phyloP scores from a whole-genome alignment of 1,140 invertebrate genomes.

The Pomacea maculata region DNA sequence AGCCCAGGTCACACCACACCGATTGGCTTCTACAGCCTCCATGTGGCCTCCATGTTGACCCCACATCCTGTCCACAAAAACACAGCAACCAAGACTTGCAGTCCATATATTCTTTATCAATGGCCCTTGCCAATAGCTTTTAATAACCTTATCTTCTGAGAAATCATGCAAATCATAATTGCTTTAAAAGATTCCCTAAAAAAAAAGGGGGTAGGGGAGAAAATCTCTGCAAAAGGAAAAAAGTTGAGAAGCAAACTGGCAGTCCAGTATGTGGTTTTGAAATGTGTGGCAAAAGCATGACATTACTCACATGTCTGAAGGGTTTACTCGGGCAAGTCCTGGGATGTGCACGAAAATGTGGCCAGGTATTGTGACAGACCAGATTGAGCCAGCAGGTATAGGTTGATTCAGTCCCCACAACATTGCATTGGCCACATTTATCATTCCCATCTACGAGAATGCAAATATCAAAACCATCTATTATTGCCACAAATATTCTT shows the following conservation, averaged over 20 bases:
- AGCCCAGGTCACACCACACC: slow-evolving; percentile 84
- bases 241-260: no score
- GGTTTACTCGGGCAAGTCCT: slow-evolving; percentile 10
- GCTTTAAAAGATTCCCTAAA: no score
- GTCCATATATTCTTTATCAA: no score
- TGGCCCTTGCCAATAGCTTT: no score
- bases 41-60: slow-evolving; percentile 75
- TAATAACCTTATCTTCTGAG: no score
- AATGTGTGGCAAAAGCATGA: not conserved
- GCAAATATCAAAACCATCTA: not conserved
- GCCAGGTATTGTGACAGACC: slow-evolving; percentile 80
- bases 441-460: slow-evolving; percentile 39
- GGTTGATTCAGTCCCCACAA: slow-evolving; percentile 75
- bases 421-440: slow-evolving; percentile 70
- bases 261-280: not conserved
- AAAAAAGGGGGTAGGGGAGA: no score
- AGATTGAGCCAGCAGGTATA: slow-evolving; percentile 77
- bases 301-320: slow-evolving; percentile 27
- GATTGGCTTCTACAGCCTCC: slow-evolving; percentile 78
- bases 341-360: slow-evolving; percentile 79
- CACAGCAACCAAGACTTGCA: no score
- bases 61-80: slow-evolving; percentile 25
- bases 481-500: no score
- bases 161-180: no score
- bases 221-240: no score